Percentiles rank a stretch among this genome's conserved stretches.
Evolutionary conservation across 2,113 vertebrate species (phyloP).

Genomic region (Piprites chloris): DNA sequence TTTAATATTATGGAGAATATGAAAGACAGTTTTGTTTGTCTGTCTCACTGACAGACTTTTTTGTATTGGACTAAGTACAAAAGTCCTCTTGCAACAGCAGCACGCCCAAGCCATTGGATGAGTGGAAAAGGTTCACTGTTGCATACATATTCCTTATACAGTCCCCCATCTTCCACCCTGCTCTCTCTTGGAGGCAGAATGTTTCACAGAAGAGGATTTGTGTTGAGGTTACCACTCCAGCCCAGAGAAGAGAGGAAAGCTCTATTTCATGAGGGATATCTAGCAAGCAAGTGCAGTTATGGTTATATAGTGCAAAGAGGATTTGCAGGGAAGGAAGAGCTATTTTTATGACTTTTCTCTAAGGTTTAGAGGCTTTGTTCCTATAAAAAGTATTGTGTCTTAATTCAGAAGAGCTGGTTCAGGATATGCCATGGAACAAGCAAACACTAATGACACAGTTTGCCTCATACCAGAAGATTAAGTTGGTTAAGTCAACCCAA

Average conservation of each 20-base stretch:
- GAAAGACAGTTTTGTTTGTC: not conserved
- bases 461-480: not conserved
- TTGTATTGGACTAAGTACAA: not conserved
- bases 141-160: not conserved
- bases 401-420: not conserved
- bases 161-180: not conserved
- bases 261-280: not conserved
- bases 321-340: not conserved
- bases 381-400: not conserved
- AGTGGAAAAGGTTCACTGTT: not conserved
- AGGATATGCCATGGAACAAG: not conserved
- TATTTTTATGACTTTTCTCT: not conserved
- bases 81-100: not conserved
- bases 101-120: rapidly evolving
- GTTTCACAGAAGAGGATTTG: not conserved
- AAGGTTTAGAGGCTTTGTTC: not conserved
- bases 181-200: not conserved
- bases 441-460: not conserved
- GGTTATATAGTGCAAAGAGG: not conserved
- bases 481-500: not conserved
- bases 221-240: not conserved
- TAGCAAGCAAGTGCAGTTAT: not conserved
- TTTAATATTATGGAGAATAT: not conserved
- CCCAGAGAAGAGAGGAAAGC: not conserved
- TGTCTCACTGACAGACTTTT: not conserved